A percentile compares a stretch with the other conserved stretches of the same genome.
phyloP scores from a whole-genome alignment of 2,797 vertebrate species.

The Sebastes kiyomatsui region DNA sequence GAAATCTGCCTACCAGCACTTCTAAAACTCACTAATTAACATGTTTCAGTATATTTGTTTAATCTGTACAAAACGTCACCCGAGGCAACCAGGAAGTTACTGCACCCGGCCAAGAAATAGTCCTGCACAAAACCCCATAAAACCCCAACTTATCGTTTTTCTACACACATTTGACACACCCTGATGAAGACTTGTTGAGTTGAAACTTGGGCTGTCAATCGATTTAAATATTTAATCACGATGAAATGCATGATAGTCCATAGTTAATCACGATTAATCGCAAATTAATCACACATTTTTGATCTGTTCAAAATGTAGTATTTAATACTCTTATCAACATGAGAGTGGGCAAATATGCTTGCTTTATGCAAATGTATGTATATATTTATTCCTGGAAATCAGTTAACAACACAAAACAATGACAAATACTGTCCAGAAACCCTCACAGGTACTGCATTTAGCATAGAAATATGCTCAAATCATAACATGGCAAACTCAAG shows the following conservation, averaged over 20 bases:
- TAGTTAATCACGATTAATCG: not conserved
- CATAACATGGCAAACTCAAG: too few species aligned
- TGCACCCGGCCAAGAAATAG: not conserved
- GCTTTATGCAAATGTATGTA: not conserved
- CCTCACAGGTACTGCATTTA: too few species aligned
- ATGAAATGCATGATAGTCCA: not conserved
- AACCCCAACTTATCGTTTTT: not conserved
- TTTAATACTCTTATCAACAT: not conserved
- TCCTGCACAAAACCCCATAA: not conserved
- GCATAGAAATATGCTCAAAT: too few species aligned
- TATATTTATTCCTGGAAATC: not conserved
- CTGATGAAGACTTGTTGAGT: not conserved
- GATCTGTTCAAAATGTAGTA: not conserved
- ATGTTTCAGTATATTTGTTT: not conserved
- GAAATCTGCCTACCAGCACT: not conserved
- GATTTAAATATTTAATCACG: not conserved
- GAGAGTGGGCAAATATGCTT: fast-evolving
- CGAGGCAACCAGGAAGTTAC: not conserved
- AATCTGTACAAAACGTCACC: not conserved
- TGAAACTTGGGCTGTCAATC: not conserved
- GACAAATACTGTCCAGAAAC: too few species aligned
- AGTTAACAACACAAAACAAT: too few species aligned
- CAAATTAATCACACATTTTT: not conserved
- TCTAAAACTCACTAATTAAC: not conserved
- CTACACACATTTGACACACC: not conserved